These are phyloP conservation scores for Leuctra nigra DNA, from an alignment of 2,888 invertebrate species.

Conservation along the genomic window DNA sequence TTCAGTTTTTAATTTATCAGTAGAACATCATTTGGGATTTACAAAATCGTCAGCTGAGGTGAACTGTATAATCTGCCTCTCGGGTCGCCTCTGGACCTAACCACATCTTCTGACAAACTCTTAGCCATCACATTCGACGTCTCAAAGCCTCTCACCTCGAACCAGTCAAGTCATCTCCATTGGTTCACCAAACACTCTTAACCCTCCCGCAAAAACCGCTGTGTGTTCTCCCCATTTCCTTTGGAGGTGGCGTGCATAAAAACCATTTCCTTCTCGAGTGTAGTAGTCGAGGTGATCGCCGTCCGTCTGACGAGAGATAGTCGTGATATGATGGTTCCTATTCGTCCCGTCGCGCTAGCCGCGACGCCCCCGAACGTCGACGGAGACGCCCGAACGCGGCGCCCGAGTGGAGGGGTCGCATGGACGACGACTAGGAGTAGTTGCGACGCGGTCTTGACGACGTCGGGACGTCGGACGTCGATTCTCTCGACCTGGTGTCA, in stretches of 20 bases:
- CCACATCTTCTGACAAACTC: too few relatives aligned
- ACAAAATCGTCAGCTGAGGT: too few relatives aligned
- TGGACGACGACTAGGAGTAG: not conserved
- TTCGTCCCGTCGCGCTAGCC: conserved; percentile 13
- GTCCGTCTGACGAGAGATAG: conserved; percentile 10
- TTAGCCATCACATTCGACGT: too few relatives aligned
- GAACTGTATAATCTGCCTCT: too few relatives aligned
- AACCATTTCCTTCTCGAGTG: conserved; percentile 17
- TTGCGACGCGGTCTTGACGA: not conserved
- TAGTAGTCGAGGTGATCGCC: conserved; percentile 16
- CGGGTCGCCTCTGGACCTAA: too few relatives aligned
- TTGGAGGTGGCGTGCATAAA: conserved; percentile 10
- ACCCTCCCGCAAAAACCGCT: not conserved
- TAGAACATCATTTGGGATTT: too few relatives aligned
- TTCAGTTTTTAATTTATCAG: too few relatives aligned
- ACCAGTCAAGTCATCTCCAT: too few relatives aligned
- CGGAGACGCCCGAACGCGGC: not conserved
- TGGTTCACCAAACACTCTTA: not conserved
- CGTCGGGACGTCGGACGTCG: not conserved
- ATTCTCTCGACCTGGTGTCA: too few relatives aligned
- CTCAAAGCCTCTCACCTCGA: too few relatives aligned
- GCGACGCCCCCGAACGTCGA: not conserved
- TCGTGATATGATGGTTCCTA: conserved; percentile 19
- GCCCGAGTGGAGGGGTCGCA: not conserved
- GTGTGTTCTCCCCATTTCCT: not conserved